A percentile compares a stretch with the other conserved stretches of the same genome.
Conservation (phyloP, 2,113 vertebrate species). For the Chionodraco myersi region DNA sequence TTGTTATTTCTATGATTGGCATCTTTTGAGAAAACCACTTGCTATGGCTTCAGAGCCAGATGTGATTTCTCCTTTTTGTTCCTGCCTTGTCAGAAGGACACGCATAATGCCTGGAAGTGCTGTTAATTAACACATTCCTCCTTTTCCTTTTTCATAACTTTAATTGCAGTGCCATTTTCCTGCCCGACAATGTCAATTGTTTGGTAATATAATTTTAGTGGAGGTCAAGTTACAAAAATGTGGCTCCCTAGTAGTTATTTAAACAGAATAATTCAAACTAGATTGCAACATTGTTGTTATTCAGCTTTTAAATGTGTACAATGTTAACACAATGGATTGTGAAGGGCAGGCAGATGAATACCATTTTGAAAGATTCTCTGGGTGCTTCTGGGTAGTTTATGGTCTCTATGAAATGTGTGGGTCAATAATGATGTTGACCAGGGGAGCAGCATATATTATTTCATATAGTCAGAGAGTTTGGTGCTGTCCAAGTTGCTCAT, state of each 20-base stretch:
- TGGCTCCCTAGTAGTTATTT: conserved; percentile 21
- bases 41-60: conserved; percentile 10
- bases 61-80: conserved; percentile 17
- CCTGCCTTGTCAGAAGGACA: conserved; percentile 1
- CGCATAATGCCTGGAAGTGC: neutral
- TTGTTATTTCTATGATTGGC: neutral
- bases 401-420: conserved; percentile 30
- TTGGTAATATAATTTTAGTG: neutral
- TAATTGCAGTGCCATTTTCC: conserved; percentile 1
- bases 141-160: neutral
- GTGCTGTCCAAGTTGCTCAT: conserved; percentile 39
- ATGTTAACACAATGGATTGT: conserved; percentile 18
- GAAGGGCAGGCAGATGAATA: conserved; percentile 1
- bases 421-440: conserved; percentile 46
- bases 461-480: conserved; percentile 60
- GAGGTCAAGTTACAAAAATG: conserved; percentile 27
- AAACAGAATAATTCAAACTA: conserved; percentile 14
- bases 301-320: neutral
- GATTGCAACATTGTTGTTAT: conserved; percentile 11
- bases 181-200: neutral
- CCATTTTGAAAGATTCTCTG: too few relatives aligned
- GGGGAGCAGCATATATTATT: conserved; percentile 37
- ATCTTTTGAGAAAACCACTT: conserved; percentile 6
- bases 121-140: neutral
- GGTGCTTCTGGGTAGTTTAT: conserved; percentile 23